Percentiles rank a stretch among this genome's conserved stretches.
phyloP scores from a whole-genome alignment of 1,140 invertebrate species.

The Sycobia sp. region DNA sequence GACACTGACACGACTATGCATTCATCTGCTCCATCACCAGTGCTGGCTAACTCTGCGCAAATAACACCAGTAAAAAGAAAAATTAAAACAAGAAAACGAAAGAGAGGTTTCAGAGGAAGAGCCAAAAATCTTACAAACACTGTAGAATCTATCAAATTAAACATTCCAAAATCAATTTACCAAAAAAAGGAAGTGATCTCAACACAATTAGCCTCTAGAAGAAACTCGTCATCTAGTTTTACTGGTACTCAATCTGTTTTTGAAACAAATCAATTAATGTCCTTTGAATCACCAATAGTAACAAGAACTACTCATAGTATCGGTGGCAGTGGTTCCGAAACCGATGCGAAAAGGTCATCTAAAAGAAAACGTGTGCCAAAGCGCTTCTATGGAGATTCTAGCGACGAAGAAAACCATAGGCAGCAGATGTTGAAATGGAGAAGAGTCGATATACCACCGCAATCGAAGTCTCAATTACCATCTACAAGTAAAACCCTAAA shows the following conservation, averaged over 20 bases:
- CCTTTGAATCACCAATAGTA: not conserved
- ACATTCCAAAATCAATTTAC: slow-evolving; percentile 58
- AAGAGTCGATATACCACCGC: slow-evolving; percentile 66
- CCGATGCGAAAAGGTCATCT: slow-evolving; percentile 71
- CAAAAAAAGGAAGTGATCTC: slow-evolving; percentile 40
- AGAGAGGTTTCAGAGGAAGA: slow-evolving; percentile 50
- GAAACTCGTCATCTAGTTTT: slow-evolving; percentile 4
- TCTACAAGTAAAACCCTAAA: slow-evolving; percentile 3
- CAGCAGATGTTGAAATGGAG: slow-evolving; percentile 70
- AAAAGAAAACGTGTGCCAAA: slow-evolving; percentile 79
- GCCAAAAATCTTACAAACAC: slow-evolving; percentile 32
- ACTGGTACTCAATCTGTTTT: not conserved
- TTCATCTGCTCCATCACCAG: slow-evolving; percentile 26
- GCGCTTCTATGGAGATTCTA: slow-evolving; percentile 84
- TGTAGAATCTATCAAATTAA: slow-evolving; percentile 55
- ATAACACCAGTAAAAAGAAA: slow-evolving; percentile 53
- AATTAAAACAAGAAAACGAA: slow-evolving; percentile 65
- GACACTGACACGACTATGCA: slow-evolving; percentile 43
- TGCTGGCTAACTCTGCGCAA: slow-evolving; percentile 16
- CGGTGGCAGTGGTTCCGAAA: slow-evolving; percentile 49
- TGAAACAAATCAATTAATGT: not conserved
- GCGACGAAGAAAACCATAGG: slow-evolving; percentile 77
- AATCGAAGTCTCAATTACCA: slow-evolving; percentile 6
- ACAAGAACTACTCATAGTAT: slow-evolving; percentile 36
- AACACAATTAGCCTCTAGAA: not conserved